Base-by-base conservation (phyloP, 2,113 vertebrate genomes). In the Tinamus guttatus region DNA sequence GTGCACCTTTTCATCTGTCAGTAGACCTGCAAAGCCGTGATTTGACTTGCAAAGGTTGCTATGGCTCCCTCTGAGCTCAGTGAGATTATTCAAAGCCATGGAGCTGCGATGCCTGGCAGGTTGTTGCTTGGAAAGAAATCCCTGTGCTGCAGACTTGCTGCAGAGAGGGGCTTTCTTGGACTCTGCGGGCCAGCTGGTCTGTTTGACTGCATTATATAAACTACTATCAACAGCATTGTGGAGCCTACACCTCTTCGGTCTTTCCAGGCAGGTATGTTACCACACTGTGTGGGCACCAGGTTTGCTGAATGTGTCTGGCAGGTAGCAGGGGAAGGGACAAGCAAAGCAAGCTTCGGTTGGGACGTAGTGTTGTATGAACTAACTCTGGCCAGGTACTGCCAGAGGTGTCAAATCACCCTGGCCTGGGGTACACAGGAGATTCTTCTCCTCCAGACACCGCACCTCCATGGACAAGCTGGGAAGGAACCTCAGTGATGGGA, bases 401-500 rank as follows among this genome's bases (percentile, higher is more conserved):
- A 43, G 64, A 40, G 40, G 9, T 56, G 54, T 56, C 54, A 30
- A 32, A 67, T 22, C 40, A 30, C 28, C 43, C 65, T 32, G 43
- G 41, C 65, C 65, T 45, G 32, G 13, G 9, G 11, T 41, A 32
- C 1, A 2, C 14, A 13, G 8, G 10, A 36, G 36, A 47, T 0
- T 0, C 1, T 1, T 10, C 20, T 64, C 40, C 40, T 56, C 67
- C 45, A 67, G 28, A 28, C 21, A 4, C 77, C 7, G 27, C 24
- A 38, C 45, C 6, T 38, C 60, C 81, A 28, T 47, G 32, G 54
- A 49, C 20, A 49, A 78, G 16, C 5, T 51, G 41, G 65, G 58
- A 81, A 7, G 45, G 65, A 30, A 62, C 13, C n/a, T 0, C 0
- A 34, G 13, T 19, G 27, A 49, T 1, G 5, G 22, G 45, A 49